phyloP scores from a whole-genome alignment of 2,797 vertebrate genomes.

The Microchirus variegatus region DNA sequence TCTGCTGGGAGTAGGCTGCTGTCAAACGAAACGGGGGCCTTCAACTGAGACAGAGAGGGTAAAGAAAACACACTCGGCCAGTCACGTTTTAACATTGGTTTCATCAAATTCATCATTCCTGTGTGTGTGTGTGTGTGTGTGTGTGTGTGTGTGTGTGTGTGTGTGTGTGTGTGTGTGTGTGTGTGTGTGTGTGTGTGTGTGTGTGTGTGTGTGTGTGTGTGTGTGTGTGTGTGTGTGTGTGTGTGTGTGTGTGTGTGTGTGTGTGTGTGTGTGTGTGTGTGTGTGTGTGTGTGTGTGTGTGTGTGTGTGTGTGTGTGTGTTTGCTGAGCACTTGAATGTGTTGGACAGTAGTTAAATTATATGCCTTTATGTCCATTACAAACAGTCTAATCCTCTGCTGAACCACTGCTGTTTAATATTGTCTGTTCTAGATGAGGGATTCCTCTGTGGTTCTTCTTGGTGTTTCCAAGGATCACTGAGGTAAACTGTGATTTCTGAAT shows the following conservation, averaged over 20 bases:
- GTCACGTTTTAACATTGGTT: conserved; percentile 31
- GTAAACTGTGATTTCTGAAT: no score
- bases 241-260: no score
- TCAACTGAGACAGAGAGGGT: conserved; percentile 21
- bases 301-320: no score
- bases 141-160: not conserved
- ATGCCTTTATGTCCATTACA: not conserved
- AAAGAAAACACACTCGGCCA: conserved; percentile 38
- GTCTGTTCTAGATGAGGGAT: no score
- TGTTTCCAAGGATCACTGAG: no score
- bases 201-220: not conserved
- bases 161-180: no score
- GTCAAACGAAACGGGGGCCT: conserved; percentile 40
- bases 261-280: not conserved
- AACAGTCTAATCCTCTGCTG: not conserved
- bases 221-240: not conserved
- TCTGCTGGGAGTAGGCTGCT: conserved; percentile 26
- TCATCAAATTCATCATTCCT: conserved; percentile 29
- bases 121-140: not conserved
- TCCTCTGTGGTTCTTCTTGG: no score
- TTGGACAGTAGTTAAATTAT: not conserved
- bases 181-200: no score
- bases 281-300: not conserved
- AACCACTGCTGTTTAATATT: no score
- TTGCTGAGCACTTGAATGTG: not conserved